Evolutionary conservation across 2,113 vertebrate genomes (phyloP), one percentile per base, ranked within the genome.

Genomic region (Tauraco erythrolophus): DNA sequence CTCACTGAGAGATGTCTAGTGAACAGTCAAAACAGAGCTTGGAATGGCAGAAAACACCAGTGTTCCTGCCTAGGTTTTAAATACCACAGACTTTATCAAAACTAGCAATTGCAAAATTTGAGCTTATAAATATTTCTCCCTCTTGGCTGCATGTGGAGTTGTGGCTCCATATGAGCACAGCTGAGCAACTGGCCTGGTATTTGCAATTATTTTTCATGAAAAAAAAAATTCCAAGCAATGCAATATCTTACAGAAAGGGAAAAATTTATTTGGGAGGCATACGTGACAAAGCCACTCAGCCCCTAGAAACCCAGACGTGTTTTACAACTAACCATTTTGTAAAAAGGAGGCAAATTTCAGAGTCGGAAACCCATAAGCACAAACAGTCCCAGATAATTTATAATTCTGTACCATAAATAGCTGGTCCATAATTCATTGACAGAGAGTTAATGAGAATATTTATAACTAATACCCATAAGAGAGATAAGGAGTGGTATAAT

Each of bases 371-470:
- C 68, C 37, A 3, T 81, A 83, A 82, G 75, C 57, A 90, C 83
- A 88, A 88, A 84, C 21, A 94, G 83, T 95, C 94, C 87, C 91
- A 71, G 95, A 95, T 94, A 95, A 97, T 97, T 97, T 97, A 96
- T 97, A 98, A 97, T 97, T 97, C 97, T 91, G 91, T 93, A 94
- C 97, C 95, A 96, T 97, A 98, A 97, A 96, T 91, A 97, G 96
- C 85, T 80, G 48, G 87, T 82, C 88, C 93, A 97, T 98, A 98
- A 98, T 96, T 98, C 98, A 98, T 70, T 93, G 95, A 92, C 2
- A 2, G 90, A 91, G 91, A 97, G 89, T 97, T 98, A 98, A 98
- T 98, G 98, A 98, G 98, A 98, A 93, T 98, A 97, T 98, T 97
- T 98, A 97, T 96, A 97, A 94, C 93, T 97, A 97, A 97, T 96